Percentiles rank a stretch among this genome's conserved stretches.
phyloP scores from a whole-genome alignment of 2,797 vertebrate genomes.

The Hippocampus kuda region DNA sequence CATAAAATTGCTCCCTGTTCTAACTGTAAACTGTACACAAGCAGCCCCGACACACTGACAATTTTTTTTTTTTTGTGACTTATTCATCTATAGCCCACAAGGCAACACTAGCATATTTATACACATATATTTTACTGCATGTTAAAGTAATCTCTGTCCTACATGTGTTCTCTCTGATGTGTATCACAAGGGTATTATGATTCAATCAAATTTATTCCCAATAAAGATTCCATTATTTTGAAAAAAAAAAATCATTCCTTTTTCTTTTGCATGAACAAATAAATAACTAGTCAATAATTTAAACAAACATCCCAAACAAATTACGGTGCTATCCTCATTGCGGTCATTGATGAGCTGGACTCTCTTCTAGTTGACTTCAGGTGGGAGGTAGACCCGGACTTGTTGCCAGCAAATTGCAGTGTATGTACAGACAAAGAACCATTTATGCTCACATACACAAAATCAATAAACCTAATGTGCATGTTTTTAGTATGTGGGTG shows the following conservation, averaged over 20 bases:
- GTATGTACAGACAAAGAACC: background rate
- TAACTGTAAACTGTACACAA: background rate
- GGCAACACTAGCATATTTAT: background rate
- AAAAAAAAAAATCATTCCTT: background rate
- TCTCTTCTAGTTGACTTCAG: too few relatives aligned
- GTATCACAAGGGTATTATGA: background rate
- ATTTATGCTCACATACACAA: background rate
- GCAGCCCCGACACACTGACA: background rate
- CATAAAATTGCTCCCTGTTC: background rate
- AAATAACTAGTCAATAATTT: background rate
- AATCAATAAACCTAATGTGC: background rate
- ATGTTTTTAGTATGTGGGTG: background rate
- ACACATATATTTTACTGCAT: slow-evolving; percentile 1
- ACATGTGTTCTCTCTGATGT: background rate
- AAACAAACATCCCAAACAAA: too few relatives aligned
- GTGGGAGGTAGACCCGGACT: too few relatives aligned
- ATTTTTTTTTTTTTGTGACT: background rate
- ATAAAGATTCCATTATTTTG: background rate
- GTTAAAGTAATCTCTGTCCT: background rate
- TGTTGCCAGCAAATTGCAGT: background rate
- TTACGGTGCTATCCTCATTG: background rate
- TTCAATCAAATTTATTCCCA: background rate
- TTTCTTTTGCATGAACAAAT: background rate
- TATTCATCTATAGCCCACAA: background rate
- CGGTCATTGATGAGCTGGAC: too few relatives aligned